phyloP scores from a whole-genome alignment of 2,888 invertebrate genomes.

The Dioctria rufipes region DNA sequence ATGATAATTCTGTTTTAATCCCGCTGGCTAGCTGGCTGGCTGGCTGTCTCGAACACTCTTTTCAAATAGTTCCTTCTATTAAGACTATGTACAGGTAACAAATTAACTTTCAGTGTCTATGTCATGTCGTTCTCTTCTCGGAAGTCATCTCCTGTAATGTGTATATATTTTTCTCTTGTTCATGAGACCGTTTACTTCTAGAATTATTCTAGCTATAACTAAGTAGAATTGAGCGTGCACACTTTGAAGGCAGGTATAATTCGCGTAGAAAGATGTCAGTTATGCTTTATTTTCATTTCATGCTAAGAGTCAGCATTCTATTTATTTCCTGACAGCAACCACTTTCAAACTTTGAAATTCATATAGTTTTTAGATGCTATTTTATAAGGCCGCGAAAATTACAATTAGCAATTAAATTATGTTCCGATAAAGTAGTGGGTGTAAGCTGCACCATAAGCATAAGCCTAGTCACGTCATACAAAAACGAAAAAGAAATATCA shows the following conservation, averaged over 20 bases:
- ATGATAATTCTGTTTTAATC: slow-evolving; percentile 51
- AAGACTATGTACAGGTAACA: slow-evolving; percentile 36
- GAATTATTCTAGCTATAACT: background rate
- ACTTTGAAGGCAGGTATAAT: slow-evolving; percentile 29
- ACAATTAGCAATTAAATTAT: too few relatives aligned
- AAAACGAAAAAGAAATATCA: too few relatives aligned
- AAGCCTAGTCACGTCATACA: too few relatives aligned
- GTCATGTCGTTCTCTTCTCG: slow-evolving; percentile 41
- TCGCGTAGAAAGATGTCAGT: slow-evolving; percentile 49
- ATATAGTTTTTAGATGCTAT: background rate
- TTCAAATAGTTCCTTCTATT: background rate
- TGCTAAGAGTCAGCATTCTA: slow-evolving; percentile 34
- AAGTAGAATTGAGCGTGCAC: background rate
- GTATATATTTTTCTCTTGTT: slow-evolving; percentile 31
- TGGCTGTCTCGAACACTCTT: background rate
- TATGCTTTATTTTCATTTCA: slow-evolving; percentile 48
- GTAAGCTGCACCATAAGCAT: too few relatives aligned
- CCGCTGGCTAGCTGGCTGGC: slow-evolving; percentile 44
- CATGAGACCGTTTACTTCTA: slow-evolving; percentile 11
- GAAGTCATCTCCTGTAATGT: background rate
- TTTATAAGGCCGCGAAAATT: too few relatives aligned
- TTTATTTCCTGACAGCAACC: slow-evolving; percentile 37
- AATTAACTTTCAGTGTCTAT: slow-evolving; percentile 51
- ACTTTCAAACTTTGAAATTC: slow-evolving; percentile 33
- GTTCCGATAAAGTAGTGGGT: too few relatives aligned